These are phyloP conservation scores for Synergus laeviventris DNA, from an alignment of 2,888 invertebrate genomes.

Conservation along the genomic window DNA sequence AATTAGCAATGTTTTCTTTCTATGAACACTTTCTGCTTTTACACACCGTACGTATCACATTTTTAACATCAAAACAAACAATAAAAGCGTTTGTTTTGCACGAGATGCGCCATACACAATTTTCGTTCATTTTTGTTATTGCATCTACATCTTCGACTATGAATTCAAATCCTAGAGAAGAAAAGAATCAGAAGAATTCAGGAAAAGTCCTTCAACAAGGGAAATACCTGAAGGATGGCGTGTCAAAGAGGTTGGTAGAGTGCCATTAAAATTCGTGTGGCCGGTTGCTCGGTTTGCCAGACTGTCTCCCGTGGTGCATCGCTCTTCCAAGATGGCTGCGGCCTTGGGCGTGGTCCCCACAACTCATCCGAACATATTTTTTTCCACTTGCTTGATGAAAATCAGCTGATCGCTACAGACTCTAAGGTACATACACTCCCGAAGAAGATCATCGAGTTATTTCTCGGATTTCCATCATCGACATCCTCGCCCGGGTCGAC, in stretches of 20 bases:
- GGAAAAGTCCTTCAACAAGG: slow-evolving; percentile 43
- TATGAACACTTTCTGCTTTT: no score
- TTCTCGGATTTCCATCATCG: slow-evolving; percentile 41
- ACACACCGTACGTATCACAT: no score
- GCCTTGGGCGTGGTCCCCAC: slow-evolving; percentile 72
- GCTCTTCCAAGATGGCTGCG: slow-evolving; percentile 71
- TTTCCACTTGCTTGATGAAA: not conserved
- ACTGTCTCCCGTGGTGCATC: slow-evolving; percentile 70
- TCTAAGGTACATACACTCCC: slow-evolving; percentile 53
- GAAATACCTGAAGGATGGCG: slow-evolving; percentile 62
- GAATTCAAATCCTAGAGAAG: not conserved
- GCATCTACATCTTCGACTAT: not conserved
- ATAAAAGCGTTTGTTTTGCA: no score
- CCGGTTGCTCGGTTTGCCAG: slow-evolving; percentile 49
- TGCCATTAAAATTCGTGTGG: slow-evolving; percentile 22
- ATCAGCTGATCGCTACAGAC: not conserved
- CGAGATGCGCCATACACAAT: not conserved
- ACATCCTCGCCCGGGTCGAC: slow-evolving; percentile 51
- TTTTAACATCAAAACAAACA: no score
- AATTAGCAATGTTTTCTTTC: no score
- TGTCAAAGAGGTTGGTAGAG: slow-evolving; percentile 29
- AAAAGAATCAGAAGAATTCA: slow-evolving; percentile 1
- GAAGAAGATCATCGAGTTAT: slow-evolving; percentile 56
- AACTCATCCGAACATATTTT: slow-evolving; percentile 36
- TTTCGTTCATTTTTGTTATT: not conserved